Evolutionary conservation across 2,797 vertebrate genomes (phyloP), one percentile per base, ranked within the genome.

Genomic region (Catostomus latipinnis): DNA sequence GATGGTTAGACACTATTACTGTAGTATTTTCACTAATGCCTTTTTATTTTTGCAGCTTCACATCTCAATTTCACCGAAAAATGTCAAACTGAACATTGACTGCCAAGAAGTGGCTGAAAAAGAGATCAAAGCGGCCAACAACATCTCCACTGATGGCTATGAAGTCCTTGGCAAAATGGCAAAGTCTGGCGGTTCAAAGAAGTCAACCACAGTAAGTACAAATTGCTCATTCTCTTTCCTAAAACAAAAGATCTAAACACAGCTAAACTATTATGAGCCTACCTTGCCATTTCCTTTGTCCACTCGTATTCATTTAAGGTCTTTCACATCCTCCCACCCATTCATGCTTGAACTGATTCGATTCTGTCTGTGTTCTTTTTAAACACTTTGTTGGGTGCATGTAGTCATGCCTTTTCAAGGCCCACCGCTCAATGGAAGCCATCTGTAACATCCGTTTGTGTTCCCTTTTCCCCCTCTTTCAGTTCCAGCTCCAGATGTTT

Each of bases 401-500:
- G 70, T 78, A 73, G 78, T 67, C 68, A 80, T 68, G 58, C 62
- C 81, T 89, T 83, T 48, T 76, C 79, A 54, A 89, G 71, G 69
- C 66, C 73, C 82, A 43, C 8, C 6, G 43, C 77, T 81, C 74
- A 84, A 89, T 90, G 74, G 73, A 75, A 90, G 85, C 88, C 85
- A 87, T 90, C 90, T 90, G 83, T 92, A 89, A 92, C 90, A 88
- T 87, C 75, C 71, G 12, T 83, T 78, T 11, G 78, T 50, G 71
- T 72, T 54, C 34, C 2, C 34, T 34, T 34, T 34, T 34, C 34
- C 76, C 65, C 88, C 82, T 81, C 65, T 71, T 93, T 83, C 86
- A 99, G 98, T 96, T 99, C 93, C 96, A 99, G 93, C 96, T 99
- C 89, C 98, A 99, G 95, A 98, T 95, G 95, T 99, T 99, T 86